Conservation (phyloP, 2,888 invertebrate species). For the Eustalomyia histrio region DNA sequence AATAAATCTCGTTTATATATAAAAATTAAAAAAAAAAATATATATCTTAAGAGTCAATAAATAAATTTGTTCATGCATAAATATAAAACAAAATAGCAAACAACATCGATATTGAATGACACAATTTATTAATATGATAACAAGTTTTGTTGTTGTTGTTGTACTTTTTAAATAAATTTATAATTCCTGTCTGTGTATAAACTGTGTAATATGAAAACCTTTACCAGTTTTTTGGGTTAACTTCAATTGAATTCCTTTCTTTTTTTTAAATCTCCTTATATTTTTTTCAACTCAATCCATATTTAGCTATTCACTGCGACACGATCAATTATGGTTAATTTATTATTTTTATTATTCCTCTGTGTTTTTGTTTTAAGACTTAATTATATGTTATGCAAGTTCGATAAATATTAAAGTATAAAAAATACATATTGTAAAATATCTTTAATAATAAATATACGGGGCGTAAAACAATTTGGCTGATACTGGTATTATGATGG, state of each 20-base stretch:
- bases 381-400: conserved; percentile 45
- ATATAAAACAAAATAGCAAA: not conserved
- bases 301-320: conserved; percentile 12
- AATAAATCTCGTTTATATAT: conserved; percentile 6
- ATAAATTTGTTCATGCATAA: conserved; percentile 16
- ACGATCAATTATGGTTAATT: conserved; percentile 16
- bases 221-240: not conserved
- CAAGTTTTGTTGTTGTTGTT: conserved; percentile 11
- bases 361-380: conserved; percentile 6
- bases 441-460: conserved; percentile 35
- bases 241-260: not conserved
- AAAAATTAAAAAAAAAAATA: not conserved
- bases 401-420: not conserved
- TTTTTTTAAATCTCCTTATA: not conserved
- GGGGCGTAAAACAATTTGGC: not conserved
- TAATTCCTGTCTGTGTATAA: not conserved
- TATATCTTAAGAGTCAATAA: conserved; percentile 18
- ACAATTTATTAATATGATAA: conserved; percentile 13
- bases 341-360: conserved; percentile 1
- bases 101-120: not conserved
- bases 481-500: not conserved
- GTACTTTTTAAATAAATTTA: not conserved
- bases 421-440: conserved; percentile 54
- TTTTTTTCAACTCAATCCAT: not conserved
- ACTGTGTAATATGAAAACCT: not conserved